A percentile compares a stretch with the other conserved stretches of the same genome.
Evolutionary conservation across 2,797 vertebrate species (phyloP).

Genomic region (Sebastes oblongus): DNA sequence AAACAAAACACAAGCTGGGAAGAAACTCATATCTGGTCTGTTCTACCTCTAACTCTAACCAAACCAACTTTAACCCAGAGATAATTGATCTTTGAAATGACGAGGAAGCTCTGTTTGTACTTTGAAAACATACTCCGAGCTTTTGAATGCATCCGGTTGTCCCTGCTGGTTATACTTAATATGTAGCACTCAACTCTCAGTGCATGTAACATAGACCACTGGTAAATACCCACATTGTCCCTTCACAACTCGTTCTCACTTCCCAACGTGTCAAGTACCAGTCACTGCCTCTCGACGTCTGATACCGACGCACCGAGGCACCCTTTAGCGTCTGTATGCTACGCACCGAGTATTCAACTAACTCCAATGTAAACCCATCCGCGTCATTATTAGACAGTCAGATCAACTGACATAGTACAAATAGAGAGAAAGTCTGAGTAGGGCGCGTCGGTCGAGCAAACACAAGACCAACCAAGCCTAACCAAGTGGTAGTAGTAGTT

Average conservation of each 20-base stretch:
- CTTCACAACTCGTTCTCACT: no score
- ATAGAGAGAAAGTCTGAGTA: neutral
- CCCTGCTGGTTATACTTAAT: conserved; percentile 56
- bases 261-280: no score
- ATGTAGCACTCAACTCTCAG: conserved; percentile 70
- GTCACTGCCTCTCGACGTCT: no score
- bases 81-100: conserved; percentile 53
- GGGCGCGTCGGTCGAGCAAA: neutral
- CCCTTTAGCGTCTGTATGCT: no score
- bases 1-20: conserved; percentile 66
- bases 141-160: conserved; percentile 52
- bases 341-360: no score
- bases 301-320: no score
- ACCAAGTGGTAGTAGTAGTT: no score
- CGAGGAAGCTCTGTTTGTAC: conserved; percentile 48
- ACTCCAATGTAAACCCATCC: no score
- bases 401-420: no score
- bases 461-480: no score
- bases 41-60: conserved; percentile 44
- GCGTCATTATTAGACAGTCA: no score
- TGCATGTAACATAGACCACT: conserved; percentile 68
- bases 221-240: conserved; percentile 64
- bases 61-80: conserved; percentile 49
- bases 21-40: conserved; percentile 55
- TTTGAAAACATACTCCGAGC: conserved; percentile 48